These are phyloP conservation scores for Drosophila nannoptera DNA, from an alignment of 1,140 invertebrate species.

Conservation along the genomic window DNA sequence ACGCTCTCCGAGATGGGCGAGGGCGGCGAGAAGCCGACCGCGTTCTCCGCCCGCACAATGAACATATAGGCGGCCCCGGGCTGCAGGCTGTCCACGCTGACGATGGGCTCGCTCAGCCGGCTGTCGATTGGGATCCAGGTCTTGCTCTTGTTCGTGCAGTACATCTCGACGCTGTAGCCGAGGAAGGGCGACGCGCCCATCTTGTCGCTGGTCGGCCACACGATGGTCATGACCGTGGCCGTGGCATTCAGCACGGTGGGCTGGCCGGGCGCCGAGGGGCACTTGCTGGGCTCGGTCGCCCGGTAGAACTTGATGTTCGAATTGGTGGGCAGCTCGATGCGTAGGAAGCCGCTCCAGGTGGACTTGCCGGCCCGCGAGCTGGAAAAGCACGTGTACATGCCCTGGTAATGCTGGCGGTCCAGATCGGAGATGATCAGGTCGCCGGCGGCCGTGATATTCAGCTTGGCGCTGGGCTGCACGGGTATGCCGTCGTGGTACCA, in stretches of 20 bases:
- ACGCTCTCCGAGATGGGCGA: conserved; percentile 85
- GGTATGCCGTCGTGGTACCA: conserved; percentile 91
- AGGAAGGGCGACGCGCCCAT: conserved; percentile 88
- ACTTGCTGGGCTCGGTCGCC: conserved; percentile 86
- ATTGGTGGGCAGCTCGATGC: conserved; percentile 89
- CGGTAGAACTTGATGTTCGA: conserved; percentile 91
- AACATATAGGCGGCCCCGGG: conserved; percentile 91
- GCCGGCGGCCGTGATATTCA: conserved; percentile 86
- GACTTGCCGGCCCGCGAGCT: conserved; percentile 91
- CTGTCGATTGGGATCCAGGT: conserved; percentile 83
- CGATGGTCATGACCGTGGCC: conserved; percentile 87
- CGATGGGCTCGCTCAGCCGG: conserved; percentile 82
- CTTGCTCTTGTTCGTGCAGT: conserved; percentile 80
- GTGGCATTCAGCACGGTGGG: conserved; percentile 87
- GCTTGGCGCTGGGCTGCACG: conserved; percentile 82
- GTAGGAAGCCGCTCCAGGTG: conserved; percentile 89
- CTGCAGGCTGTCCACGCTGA: conserved; percentile 84
- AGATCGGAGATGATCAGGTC: conserved; percentile 88
- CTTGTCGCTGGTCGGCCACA: conserved; percentile 89
- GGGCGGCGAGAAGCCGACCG: conserved; percentile 87
- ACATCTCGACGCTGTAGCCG: conserved; percentile 89
- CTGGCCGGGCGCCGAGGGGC: conserved; percentile 87
- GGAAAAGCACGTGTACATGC: conserved; percentile 90
- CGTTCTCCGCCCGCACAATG: conserved; percentile 91
- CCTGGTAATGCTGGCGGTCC: conserved; percentile 85